Conservation (phyloP, 2,888 invertebrate genomes). For the Aelia acuminata region DNA sequence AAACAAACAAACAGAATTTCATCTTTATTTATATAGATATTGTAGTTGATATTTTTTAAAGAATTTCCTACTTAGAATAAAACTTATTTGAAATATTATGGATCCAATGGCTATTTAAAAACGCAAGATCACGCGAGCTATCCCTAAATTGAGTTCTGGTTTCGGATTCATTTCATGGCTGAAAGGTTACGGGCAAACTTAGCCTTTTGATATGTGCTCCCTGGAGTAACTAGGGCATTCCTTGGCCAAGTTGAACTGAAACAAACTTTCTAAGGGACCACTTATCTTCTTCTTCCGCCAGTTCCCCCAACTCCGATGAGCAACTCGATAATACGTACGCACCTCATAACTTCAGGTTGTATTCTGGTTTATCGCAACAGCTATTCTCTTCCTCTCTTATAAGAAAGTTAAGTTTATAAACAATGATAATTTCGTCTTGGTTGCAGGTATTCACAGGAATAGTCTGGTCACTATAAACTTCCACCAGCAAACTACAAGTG, state of each 20-base stretch:
- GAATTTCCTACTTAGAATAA: no score
- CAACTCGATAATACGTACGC: slow-evolving; percentile 29
- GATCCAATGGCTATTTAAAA: background rate
- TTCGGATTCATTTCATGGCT: slow-evolving; percentile 36
- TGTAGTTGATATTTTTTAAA: no score
- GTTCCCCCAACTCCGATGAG: slow-evolving; percentile 25
- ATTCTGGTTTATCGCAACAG: background rate
- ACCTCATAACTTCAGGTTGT: slow-evolving; percentile 31
- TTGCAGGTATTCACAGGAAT: background rate
- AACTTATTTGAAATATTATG: background rate
- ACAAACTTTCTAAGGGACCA: slow-evolving; percentile 21
- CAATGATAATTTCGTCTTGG: slow-evolving; percentile 50
- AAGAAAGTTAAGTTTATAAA: slow-evolving; percentile 47
- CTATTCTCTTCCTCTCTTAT: background rate
- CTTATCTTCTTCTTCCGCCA: slow-evolving; percentile 30
- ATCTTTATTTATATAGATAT: no score
- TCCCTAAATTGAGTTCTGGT: background rate
- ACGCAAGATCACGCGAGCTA: background rate
- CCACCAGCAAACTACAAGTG: background rate
- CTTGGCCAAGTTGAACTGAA: background rate
- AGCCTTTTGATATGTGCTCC: slow-evolving; percentile 31
- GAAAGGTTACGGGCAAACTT: slow-evolving; percentile 28
- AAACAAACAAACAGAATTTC: no score
- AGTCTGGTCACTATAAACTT: background rate
- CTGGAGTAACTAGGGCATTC: slow-evolving; percentile 9